Evolutionary conservation across 1,140 invertebrate genomes (phyloP).

Genomic region (Coboldia fuscipes): DNA sequence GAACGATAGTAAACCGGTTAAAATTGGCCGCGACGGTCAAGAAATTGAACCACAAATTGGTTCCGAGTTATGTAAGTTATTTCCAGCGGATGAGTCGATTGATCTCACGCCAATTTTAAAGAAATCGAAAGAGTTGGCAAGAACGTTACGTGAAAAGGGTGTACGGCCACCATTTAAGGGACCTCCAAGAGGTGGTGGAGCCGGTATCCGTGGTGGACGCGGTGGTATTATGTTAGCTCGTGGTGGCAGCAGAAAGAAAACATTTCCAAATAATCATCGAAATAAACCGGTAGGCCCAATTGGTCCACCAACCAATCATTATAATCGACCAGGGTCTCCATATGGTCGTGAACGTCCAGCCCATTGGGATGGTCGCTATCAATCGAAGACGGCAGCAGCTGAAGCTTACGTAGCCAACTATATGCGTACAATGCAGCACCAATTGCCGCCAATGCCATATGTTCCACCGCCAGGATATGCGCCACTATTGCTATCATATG

Average conservation of each 20-base stretch:
- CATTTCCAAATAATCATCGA: conserved; percentile 6
- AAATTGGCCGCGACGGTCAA: conserved; percentile 95
- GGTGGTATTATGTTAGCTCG: conserved; percentile 7
- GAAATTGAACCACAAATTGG: conserved; percentile 91
- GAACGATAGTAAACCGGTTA: conserved; percentile 97
- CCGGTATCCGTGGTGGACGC: conserved; percentile 16
- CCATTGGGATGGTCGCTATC: conserved; percentile 23
- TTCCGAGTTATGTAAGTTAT: conserved; percentile 82
- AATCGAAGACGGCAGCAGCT: conserved; percentile 36
- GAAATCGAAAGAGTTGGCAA: conserved; percentile 70
- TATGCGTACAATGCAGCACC: conserved; percentile 61
- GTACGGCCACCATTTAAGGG: conserved; percentile 23
- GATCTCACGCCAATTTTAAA: conserved; percentile 77
- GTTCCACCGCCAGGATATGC: conserved; percentile 36
- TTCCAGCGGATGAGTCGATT: conserved; percentile 81
- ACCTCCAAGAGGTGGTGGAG: conserved; percentile 21
- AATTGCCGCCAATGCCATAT: conserved; percentile 50
- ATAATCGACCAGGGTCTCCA: conserved; percentile 33
- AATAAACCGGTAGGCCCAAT: conserved; percentile 9
- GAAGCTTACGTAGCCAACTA: conserved; percentile 57
- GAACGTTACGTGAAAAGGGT: conserved; percentile 26
- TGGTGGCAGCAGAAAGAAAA: conserved; percentile 9
- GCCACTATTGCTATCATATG: conserved; percentile 26
- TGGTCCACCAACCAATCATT: conserved; percentile 20
- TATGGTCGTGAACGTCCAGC: conserved; percentile 19